Evolutionary conservation across 2,888 invertebrate species (phyloP).

Genomic region (Spilosoma lubricipeda): DNA sequence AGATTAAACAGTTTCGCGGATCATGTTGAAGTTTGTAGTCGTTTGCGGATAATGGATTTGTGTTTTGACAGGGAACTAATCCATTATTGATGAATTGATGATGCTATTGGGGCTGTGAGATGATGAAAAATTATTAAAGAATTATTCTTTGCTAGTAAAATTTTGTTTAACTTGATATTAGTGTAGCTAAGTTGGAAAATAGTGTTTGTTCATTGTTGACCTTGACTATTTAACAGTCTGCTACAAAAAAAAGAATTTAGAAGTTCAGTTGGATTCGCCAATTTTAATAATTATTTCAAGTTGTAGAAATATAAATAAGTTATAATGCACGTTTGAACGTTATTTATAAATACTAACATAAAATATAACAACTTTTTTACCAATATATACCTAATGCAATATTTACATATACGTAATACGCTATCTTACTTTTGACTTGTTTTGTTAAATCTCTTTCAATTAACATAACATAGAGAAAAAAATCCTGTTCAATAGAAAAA

Average conservation of each 20-base stretch:
- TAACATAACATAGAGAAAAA: too few species aligned
- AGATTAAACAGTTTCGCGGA: background rate
- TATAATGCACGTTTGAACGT: too few species aligned
- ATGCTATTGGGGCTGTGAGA: background rate
- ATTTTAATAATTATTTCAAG: background rate
- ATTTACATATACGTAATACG: too few species aligned
- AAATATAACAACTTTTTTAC: background rate
- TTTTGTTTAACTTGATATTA: background rate
- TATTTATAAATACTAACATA: too few species aligned
- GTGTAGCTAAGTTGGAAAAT: background rate
- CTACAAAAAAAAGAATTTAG: background rate
- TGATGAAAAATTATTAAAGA: background rate
- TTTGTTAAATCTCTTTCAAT: too few species aligned
- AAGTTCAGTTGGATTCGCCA: background rate
- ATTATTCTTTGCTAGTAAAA: background rate
- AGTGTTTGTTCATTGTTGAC: background rate
- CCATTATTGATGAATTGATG: background rate
- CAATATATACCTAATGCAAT: too few species aligned
- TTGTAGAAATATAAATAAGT: too few species aligned
- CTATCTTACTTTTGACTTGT: too few species aligned
- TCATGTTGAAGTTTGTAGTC: background rate
- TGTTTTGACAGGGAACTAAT: constrained; percentile 8
- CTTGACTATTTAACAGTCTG: background rate
- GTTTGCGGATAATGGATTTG: background rate
- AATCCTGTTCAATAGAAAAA: too few species aligned